phyloP scores from a whole-genome alignment of 2,113 vertebrate species.

The Nyctereutes procyonoides region DNA sequence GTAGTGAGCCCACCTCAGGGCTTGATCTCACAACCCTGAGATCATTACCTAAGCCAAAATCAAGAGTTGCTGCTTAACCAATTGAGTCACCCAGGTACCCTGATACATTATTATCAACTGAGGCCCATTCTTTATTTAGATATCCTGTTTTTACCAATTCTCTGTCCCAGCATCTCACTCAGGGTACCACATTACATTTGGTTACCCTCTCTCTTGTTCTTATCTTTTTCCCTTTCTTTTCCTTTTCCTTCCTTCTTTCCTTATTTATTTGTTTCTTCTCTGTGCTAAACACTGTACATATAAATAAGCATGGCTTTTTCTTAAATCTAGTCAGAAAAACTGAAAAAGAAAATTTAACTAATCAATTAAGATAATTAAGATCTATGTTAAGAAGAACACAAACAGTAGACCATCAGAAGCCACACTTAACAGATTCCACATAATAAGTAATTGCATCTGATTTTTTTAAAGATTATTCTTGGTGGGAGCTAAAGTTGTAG shows the following conservation, averaged over 20 bases:
- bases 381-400: neutral
- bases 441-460: neutral
- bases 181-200: neutral
- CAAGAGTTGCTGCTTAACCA: neutral
- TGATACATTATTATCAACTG: neutral
- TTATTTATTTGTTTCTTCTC: neutral
- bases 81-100: neutral
- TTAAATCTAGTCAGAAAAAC: neutral
- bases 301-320: neutral
- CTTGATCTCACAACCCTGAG: neutral
- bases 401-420: neutral
- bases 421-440: neutral
- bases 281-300: neutral
- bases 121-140: neutral
- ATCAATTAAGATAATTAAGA: neutral
- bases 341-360: neutral
- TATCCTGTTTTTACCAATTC: slow-evolving; percentile 5
- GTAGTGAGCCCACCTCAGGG: neutral
- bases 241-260: neutral
- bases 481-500: neutral
- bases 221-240: neutral
- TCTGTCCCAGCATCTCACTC: neutral
- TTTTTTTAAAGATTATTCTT: neutral
- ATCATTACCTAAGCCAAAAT: neutral
- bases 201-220: neutral